Percentiles rank a stretch among this genome's conserved stretches.
Evolutionary conservation across 2,888 invertebrate species (phyloP).

Genomic region (Arrhopalites spinosus): DNA sequence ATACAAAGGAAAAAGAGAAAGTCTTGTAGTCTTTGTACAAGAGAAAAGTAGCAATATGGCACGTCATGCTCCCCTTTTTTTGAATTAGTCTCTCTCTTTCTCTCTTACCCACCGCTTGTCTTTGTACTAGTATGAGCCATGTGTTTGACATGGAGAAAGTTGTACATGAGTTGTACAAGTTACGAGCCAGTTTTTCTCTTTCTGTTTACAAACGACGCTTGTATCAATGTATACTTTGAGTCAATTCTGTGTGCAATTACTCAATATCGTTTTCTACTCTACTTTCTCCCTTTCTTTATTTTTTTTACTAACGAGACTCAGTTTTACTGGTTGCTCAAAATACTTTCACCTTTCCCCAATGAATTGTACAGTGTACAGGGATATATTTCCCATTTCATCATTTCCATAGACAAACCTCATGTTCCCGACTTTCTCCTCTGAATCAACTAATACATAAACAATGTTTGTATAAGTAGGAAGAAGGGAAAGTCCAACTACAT

Average conservation of each 20-base stretch:
- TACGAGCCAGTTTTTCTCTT: neutral
- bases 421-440: no score
- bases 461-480: no score
- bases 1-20: neutral
- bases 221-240: neutral
- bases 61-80: slow-evolving; percentile 1
- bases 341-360: neutral
- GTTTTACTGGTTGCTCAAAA: no score
- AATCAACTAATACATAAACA: no score
- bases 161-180: neutral
- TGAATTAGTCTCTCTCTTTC: slow-evolving; percentile 5
- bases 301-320: neutral
- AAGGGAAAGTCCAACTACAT: no score
- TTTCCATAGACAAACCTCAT: no score
- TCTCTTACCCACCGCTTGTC: slow-evolving; percentile 4
- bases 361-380: no score
- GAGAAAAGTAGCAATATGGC: no score
- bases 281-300: slow-evolving; percentile 8
- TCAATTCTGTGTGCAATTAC: slow-evolving; percentile 3
- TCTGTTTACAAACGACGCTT: neutral
- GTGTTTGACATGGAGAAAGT: neutral
- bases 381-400: no score
- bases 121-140: no score
- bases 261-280: slow-evolving; percentile 10
- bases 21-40: slow-evolving; percentile 3